These are phyloP conservation scores for Osmerus eperlanus DNA, from an alignment of 2,113 vertebrate genomes.

Conservation along the genomic window DNA sequence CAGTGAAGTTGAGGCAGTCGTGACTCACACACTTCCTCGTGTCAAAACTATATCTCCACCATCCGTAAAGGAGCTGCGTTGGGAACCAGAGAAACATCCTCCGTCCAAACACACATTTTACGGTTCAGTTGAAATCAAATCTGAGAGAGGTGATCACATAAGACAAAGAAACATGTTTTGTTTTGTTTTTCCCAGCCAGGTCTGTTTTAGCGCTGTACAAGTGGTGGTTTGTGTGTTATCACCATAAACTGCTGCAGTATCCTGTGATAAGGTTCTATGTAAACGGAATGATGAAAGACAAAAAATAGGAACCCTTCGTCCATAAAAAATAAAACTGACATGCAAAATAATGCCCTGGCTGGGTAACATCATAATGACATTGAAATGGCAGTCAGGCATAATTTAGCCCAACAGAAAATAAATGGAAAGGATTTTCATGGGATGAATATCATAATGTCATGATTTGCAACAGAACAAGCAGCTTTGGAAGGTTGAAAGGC, in stretches of 20 bases:
- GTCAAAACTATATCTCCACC: neutral
- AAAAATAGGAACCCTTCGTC: too few relatives aligned
- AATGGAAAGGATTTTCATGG: too few relatives aligned
- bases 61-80: slow-evolving; percentile 18
- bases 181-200: slow-evolving; percentile 37
- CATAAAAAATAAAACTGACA: too few relatives aligned
- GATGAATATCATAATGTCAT: neutral
- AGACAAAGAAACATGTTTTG: slow-evolving; percentile 16
- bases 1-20: neutral
- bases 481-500: too few relatives aligned
- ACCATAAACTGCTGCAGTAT: neutral
- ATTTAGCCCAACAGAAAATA: too few relatives aligned
- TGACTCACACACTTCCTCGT: neutral
- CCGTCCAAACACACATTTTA: slow-evolving; percentile 10
- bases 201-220: slow-evolving; percentile 29
- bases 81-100: slow-evolving; percentile 7
- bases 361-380: too few relatives aligned
- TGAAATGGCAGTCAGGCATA: too few relatives aligned
- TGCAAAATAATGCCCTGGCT: too few relatives aligned
- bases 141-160: slow-evolving; percentile 10
- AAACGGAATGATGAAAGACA: too few relatives aligned
- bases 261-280: too few relatives aligned
- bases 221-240: neutral
- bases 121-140: slow-evolving; percentile 29
- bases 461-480: too few relatives aligned